Conservation (phyloP, 2,797 vertebrate genomes). For the Propithecus perrieri region DNA sequence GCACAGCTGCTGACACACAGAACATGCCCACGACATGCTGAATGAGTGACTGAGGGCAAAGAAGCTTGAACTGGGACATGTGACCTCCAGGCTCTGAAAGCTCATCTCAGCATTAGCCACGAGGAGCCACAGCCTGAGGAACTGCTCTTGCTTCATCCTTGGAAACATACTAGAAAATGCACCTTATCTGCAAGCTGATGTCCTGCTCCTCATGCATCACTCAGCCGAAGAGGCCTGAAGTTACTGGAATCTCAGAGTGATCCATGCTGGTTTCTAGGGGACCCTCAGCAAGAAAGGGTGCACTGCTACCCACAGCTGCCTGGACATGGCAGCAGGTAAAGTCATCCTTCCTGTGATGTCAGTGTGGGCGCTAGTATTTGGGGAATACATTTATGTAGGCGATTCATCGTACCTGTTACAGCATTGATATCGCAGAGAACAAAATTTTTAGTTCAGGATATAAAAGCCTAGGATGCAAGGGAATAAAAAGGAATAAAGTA, state of each 20-base stretch:
- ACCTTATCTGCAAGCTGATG: not conserved
- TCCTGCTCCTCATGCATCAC: not conserved
- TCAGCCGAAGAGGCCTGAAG: not conserved
- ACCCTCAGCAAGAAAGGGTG: not conserved
- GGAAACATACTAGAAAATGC: not conserved
- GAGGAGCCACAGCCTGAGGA: not conserved
- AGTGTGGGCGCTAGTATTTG: too few relatives aligned
- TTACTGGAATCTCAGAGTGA: not conserved
- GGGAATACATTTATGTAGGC: too few relatives aligned
- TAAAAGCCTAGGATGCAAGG: not conserved
- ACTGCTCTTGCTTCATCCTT: not conserved
- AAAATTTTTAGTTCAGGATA: not conserved
- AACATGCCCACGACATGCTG: fast-evolving
- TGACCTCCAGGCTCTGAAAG: not conserved
- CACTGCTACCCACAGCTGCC: not conserved
- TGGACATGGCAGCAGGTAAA: not conserved
- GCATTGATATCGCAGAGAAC: not conserved
- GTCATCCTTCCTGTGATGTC: not conserved
- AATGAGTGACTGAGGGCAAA: not conserved
- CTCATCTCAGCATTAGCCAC: too few relatives aligned
- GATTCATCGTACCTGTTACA: not conserved
- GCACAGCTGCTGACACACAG: not conserved
- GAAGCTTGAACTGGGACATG: not conserved
- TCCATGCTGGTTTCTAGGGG: not conserved
- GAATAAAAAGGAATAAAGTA: not conserved